Conservation (phyloP, 2,888 invertebrate genomes). For the Cephus pulcher region DNA sequence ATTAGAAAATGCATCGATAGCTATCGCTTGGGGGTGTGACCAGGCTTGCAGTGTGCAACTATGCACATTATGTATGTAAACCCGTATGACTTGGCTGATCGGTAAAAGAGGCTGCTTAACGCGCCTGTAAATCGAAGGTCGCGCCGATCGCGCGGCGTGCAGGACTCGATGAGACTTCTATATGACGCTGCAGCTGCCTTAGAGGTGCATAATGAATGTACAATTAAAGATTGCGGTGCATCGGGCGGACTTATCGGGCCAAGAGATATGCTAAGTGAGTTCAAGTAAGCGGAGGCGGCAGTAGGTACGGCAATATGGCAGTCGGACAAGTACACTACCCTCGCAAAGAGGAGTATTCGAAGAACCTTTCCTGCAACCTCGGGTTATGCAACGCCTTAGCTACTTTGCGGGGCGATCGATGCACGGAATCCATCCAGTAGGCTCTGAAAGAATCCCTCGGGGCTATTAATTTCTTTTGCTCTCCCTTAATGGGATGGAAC, state of each 20-base stretch:
- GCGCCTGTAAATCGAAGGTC: background rate
- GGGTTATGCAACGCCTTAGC: background rate
- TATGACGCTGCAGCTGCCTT: slow-evolving; percentile 50
- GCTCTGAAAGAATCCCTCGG: background rate
- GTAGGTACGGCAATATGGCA: slow-evolving; percentile 6
- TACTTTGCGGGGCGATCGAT: background rate
- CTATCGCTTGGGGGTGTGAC: background rate
- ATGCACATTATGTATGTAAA: background rate
- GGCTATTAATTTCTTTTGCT: background rate
- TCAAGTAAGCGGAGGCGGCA: slow-evolving; percentile 20
- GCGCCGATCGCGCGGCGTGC: background rate
- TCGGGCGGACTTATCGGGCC: slow-evolving; percentile 45
- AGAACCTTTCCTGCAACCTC: background rate
- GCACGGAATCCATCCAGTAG: background rate
- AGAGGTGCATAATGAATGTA: slow-evolving; percentile 48
- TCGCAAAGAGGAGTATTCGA: background rate
- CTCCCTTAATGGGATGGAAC: background rate
- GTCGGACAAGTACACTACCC: background rate
- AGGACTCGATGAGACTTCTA: slow-evolving; percentile 36
- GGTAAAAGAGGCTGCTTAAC: background rate
- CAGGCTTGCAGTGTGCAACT: background rate
- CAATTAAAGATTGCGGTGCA: slow-evolving; percentile 54
- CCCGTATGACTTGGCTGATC: background rate
- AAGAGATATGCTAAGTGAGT: slow-evolving; percentile 50
- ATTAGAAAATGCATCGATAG: background rate